phyloP scores from a whole-genome alignment of 2,797 vertebrate genomes.

The Anguilla megastoma region DNA sequence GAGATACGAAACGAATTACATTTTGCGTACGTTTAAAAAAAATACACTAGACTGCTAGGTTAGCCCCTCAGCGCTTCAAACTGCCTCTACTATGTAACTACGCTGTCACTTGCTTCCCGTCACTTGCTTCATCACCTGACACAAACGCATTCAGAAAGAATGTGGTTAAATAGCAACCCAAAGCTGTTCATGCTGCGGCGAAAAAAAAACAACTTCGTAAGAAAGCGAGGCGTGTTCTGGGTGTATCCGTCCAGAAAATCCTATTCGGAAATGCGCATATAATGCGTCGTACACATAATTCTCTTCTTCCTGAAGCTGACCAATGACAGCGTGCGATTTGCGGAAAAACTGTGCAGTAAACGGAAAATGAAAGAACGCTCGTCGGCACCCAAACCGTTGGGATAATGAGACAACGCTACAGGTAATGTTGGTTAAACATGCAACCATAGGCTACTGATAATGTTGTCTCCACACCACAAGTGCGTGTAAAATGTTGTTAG shows the following conservation, averaged over 20 bases:
- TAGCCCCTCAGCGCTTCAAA: neutral
- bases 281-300: neutral
- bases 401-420: neutral
- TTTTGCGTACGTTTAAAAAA: neutral
- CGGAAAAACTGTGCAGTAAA: neutral
- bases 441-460: too few relatives aligned
- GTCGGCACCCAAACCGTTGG: neutral
- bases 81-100: neutral
- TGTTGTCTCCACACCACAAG: too few relatives aligned
- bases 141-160: slow-evolving; percentile 16
- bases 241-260: neutral
- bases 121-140: slow-evolving; percentile 19
- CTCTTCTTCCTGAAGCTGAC: neutral
- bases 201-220: neutral
- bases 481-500: too few relatives aligned
- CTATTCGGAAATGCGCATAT: neutral
- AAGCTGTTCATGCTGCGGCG: neutral
- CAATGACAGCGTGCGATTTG: neutral
- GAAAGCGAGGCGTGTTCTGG: neutral
- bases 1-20: neutral
- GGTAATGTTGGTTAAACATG: too few relatives aligned
- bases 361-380: neutral
- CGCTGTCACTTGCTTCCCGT: neutral
- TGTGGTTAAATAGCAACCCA: neutral
- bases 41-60: neutral